Conservation (phyloP, 2,888 invertebrate species). For the Agelastica alni region DNA sequence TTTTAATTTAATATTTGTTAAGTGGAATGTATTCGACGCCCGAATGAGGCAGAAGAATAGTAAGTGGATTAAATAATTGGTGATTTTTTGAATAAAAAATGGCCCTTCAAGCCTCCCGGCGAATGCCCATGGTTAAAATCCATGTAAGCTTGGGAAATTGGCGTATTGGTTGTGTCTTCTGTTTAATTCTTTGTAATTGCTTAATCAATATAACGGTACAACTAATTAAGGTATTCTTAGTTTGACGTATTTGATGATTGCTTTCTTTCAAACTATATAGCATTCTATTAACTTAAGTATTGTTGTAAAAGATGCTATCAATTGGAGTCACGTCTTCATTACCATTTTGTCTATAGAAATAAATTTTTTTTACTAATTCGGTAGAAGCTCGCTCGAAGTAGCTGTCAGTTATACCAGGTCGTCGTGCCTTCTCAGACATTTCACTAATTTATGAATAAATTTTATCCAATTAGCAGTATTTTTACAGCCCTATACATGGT, state of each 20-base stretch:
- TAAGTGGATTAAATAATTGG: too few relatives aligned
- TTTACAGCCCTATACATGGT: too few relatives aligned
- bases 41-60: too few relatives aligned
- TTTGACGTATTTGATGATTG: conserved; percentile 15
- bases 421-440: too few relatives aligned
- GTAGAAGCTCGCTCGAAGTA: too few relatives aligned
- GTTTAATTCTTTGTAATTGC: conserved; percentile 20
- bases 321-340: conserved; percentile 8
- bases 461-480: too few relatives aligned
- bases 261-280: conserved; percentile 9
- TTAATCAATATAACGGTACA: conserved; percentile 19
- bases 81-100: not conserved
- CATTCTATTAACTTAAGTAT: conserved; percentile 2
- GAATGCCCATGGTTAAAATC: conserved; percentile 6
- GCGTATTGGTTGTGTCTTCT: conserved; percentile 14
- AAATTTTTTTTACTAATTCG: too few relatives aligned
- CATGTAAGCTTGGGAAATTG: conserved; percentile 20
- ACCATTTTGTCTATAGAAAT: too few relatives aligned
- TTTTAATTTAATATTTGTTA: too few relatives aligned
- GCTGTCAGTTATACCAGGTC: too few relatives aligned
- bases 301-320: not conserved
- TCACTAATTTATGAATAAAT: too few relatives aligned
- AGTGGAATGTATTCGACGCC: too few relatives aligned
- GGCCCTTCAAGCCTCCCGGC: not conserved
- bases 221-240: conserved; percentile 13